Conservation (phyloP, 2,113 vertebrate genomes). For the human (Homo sapiens) region GRCh38 chr20:59527001-59527500, state of each 20-base stretch:
- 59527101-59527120: neutral
- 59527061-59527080: neutral
- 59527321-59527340: neutral
- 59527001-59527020: neutral
- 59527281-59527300: too few relatives aligned
- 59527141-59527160: neutral
- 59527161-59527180: too few relatives aligned
- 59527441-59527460: too few relatives aligned
- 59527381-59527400: too few relatives aligned
- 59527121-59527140: neutral
- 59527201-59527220: neutral
- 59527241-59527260: neutral
- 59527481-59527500: too few relatives aligned
- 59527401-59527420: neutral
- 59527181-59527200: neutral
- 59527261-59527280: neutral
- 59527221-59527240: neutral
- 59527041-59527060: fast-evolving
- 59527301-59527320: neutral
- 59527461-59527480: too few relatives aligned
- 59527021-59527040: neutral
- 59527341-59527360: too few relatives aligned
- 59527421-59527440: too few relatives aligned
- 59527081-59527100: neutral
- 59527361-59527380: too few relatives aligned